phyloP scores from a whole-genome alignment of 2,797 vertebrate genomes.

The Galaxias olidus region DNA sequence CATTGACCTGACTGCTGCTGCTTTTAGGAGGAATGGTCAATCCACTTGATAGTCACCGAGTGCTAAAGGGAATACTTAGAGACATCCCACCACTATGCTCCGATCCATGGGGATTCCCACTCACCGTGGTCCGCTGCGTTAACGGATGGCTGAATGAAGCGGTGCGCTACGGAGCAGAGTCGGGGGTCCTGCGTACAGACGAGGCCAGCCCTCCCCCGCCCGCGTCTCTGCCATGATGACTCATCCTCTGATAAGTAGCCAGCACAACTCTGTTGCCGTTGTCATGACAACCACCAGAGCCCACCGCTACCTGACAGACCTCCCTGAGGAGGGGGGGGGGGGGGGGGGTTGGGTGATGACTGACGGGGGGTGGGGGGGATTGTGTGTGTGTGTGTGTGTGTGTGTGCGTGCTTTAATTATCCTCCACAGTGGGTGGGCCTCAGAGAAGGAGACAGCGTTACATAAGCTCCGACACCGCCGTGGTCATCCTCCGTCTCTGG shows the following conservation, averaged over 20 bases:
- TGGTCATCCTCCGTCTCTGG: slow-evolving; percentile 26
- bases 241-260: slow-evolving; percentile 60
- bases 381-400: slow-evolving; percentile 10
- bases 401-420: slow-evolving; percentile 36
- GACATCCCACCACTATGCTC: no score
- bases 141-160: no score
- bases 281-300: slow-evolving; percentile 63
- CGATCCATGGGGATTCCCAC: no score
- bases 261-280: slow-evolving; percentile 52
- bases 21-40: not conserved
- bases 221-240: slow-evolving; percentile 48
- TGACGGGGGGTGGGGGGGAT: not conserved
- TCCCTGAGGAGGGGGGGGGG: slow-evolving; percentile 57
- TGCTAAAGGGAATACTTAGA: not conserved
- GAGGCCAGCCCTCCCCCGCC: slow-evolving; percentile 58
- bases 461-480: slow-evolving; percentile 39
- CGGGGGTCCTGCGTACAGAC: slow-evolving; percentile 51
- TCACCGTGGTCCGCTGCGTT: slow-evolving; percentile 9
- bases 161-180: slow-evolving; percentile 30
- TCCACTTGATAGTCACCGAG: no score
- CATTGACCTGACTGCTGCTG: not conserved
- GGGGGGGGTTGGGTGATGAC: slow-evolving; percentile 42
- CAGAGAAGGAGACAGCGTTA: slow-evolving; percentile 47
- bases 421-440: slow-evolving; percentile 47
- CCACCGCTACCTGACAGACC: slow-evolving; percentile 64